Evolutionary conservation across 2,888 invertebrate genomes (phyloP).

Genomic region (Spatulosminthurus flaviceps): DNA sequence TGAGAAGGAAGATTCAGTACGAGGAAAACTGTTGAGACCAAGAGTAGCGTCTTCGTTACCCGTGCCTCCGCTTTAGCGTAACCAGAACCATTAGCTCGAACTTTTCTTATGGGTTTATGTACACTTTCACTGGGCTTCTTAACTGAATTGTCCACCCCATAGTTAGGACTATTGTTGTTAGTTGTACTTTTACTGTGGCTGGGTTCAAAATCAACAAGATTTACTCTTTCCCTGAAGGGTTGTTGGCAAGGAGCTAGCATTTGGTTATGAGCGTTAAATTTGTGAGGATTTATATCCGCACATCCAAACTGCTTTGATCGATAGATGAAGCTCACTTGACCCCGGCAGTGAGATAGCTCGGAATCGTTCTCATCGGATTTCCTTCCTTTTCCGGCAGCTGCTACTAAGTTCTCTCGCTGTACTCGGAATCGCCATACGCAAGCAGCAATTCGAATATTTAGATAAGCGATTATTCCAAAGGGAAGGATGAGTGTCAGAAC

Average conservation of each 20-base stretch:
- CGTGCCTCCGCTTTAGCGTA: conserved; percentile 59
- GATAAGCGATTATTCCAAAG: conserved; percentile 74
- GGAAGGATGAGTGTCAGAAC: conserved; percentile 78
- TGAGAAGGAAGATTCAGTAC: conserved; percentile 81
- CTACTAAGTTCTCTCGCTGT: conserved; percentile 58
- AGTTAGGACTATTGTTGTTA: neutral
- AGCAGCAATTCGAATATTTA: conserved; percentile 77
- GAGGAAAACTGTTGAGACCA: conserved; percentile 82
- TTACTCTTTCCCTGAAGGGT: neutral
- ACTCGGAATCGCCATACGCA: conserved; percentile 72
- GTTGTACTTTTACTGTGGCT: conserved; percentile 36
- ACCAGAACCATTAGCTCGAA: conserved; percentile 22
- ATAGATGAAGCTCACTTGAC: conserved; percentile 40
- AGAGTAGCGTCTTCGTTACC: conserved; percentile 81
- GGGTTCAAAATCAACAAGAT: conserved; percentile 37
- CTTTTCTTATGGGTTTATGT: neutral
- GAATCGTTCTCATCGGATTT: neutral
- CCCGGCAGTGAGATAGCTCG: neutral
- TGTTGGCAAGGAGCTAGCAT: neutral
- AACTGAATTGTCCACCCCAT: conserved; percentile 10
- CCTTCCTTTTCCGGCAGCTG: conserved; percentile 37
- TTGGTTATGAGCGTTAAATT: neutral
- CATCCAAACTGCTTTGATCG: neutral
- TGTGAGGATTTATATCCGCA: neutral
- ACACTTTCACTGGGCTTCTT: conserved; percentile 6